These are phyloP conservation scores for Trissolcus japonicus DNA, from an alignment of 2,888 invertebrate genomes.

Conservation along the genomic window DNA sequence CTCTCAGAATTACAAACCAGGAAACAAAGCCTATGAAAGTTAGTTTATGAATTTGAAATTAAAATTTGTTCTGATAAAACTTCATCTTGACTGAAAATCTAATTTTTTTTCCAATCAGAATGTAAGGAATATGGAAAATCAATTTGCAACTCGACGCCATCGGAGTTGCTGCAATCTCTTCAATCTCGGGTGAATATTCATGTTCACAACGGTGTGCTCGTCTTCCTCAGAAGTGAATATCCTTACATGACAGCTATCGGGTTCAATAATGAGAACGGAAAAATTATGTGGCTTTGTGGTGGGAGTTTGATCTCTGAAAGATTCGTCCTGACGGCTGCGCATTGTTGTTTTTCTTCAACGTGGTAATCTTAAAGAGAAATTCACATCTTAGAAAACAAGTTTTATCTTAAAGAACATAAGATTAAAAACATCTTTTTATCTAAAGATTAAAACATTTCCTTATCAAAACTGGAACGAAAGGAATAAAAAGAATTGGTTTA, in stretches of 20 bases:
- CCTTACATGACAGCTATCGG: conserved; percentile 73
- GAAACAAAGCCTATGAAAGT: conserved; percentile 26
- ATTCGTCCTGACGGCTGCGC: conserved; percentile 82
- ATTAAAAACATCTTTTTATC: too few relatives aligned
- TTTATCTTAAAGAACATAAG: too few relatives aligned
- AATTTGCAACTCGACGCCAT: conserved; percentile 60
- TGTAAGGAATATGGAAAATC: conserved; percentile 66
- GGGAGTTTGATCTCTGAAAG: conserved; percentile 81
- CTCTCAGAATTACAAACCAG: not conserved
- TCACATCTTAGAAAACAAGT: too few relatives aligned
- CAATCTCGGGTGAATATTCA: too few relatives aligned
- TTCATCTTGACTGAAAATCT: not conserved
- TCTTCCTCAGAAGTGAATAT: conserved; percentile 59
- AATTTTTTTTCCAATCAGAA: conserved; percentile 56
- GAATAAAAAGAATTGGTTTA: too few relatives aligned
- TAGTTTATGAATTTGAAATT: not conserved
- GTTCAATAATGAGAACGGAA: conserved; percentile 21
- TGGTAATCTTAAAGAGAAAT: conserved; percentile 9
- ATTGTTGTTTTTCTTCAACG: conserved; percentile 76
- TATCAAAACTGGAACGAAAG: too few relatives aligned
- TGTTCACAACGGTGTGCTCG: too few relatives aligned
- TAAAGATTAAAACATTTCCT: too few relatives aligned
- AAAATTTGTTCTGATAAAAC: not conserved
- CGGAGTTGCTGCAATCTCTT: conserved; percentile 26
- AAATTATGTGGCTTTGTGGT: conserved; percentile 79